Conservation (phyloP, 2,113 vertebrate species). For the Laticauda laticaudata region DNA sequence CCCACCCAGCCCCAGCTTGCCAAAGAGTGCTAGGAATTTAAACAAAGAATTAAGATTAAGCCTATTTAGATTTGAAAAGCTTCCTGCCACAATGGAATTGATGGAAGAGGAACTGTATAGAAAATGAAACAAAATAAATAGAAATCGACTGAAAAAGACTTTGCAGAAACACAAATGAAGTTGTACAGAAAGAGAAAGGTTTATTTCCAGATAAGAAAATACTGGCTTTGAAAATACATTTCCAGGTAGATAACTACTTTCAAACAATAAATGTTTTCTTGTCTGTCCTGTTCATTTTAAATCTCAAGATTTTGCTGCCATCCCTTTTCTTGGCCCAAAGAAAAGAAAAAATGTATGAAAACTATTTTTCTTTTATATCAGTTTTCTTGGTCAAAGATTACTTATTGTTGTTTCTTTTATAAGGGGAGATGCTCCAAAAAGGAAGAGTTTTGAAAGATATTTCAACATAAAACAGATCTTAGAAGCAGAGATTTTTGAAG, state of each 20-base stretch:
- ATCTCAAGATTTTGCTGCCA: neutral
- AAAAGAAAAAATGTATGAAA: neutral
- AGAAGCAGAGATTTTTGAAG: neutral
- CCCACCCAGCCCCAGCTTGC: conserved; percentile 32
- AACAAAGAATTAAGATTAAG: conserved; percentile 41
- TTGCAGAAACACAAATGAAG: neutral
- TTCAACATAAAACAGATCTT: neutral
- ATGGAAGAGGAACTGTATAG: neutral
- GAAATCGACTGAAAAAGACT: neutral
- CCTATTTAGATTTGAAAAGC: conserved; percentile 32
- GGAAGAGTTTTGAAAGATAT: neutral
- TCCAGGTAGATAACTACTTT: neutral
- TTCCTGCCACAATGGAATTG: neutral
- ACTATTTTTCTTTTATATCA: neutral
- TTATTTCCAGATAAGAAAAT: conserved; percentile 16
- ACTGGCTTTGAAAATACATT: conserved; percentile 17
- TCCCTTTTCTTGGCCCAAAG: neutral
- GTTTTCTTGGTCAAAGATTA: neutral
- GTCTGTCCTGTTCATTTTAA: conserved; percentile 9
- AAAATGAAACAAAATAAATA: conserved; percentile 21
- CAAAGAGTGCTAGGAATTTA: conserved; percentile 48
- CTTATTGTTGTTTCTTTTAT: neutral
- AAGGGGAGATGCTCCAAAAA: neutral
- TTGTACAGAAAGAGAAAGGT: neutral
- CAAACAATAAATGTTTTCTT: neutral